Base-by-base conservation (phyloP, 30 jellyfish, hydroid and myxozoan genomes). In the Pseudorhiza aurosa region DNA sequence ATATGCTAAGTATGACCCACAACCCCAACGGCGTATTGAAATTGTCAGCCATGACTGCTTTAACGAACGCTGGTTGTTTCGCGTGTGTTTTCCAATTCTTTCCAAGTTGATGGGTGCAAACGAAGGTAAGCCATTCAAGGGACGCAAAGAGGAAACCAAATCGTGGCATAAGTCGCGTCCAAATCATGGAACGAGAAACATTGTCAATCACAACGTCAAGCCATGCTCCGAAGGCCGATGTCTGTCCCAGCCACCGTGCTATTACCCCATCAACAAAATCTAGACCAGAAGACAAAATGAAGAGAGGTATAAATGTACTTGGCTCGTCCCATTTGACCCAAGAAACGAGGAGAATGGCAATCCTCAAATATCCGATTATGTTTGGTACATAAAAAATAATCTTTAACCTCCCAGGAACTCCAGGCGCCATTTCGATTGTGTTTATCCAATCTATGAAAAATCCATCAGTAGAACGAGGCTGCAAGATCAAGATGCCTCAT, bases 161-260 rank as follows among this genome's bases (percentile, higher is more conserved):
- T 6, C 47, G 21, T 6, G 96, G 97, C 40, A 49, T 68, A 27
- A 90, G 73, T 46, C 69, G 36, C 9, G 79, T 18, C 97, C 97
- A 90, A 24, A 90, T 42, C 81, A 90, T 37, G 19, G 88, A 47
- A 1, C 97, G 88, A 2, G 95, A 37, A 25, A 90, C 28, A 25
- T 85, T 58, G 64, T 90, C 97, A 29, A 90, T 43, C 7, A 50
- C 85, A 0, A 90, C 90, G 55, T 90, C 97, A 9, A 90, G 86
- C 96, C 93, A 90, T 36, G 91, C 96, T 40, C 97, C 97, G 77
- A 90, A 90, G 22, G 70, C 89, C 18, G 91, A 53, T 17, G 79
- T 84, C 60, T 90, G 97, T 0, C 71, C 32, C 42, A 74, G 50
- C n/a, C 47, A 29, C 29, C 97, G 70, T 31, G 97, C 97, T 3